These are phyloP conservation scores for Arrhopalites spinosus DNA, from an alignment of 2,888 invertebrate genomes.

Conservation along the genomic window DNA sequence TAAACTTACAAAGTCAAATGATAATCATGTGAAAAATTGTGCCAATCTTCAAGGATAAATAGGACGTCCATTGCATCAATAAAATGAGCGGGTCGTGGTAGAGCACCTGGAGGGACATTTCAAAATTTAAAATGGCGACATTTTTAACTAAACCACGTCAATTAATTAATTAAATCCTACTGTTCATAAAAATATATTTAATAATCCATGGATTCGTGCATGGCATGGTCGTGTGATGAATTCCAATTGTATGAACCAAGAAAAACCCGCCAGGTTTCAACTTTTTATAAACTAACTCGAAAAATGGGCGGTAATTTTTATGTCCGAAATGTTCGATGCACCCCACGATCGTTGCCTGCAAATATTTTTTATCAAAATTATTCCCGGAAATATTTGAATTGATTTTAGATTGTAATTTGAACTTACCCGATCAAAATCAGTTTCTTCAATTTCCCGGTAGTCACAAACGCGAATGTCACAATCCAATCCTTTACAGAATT, in stretches of 20 bases:
- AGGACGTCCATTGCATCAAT: constrained; percentile 40
- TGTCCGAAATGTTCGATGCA: constrained; percentile 49
- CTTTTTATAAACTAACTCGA: constrained; percentile 38
- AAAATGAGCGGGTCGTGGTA: constrained; percentile 49
- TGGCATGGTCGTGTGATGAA: constrained; percentile 24
- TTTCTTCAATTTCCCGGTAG: constrained; percentile 17
- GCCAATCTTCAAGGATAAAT: constrained; percentile 53
- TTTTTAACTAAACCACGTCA: too few relatives aligned
- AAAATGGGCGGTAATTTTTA: constrained; percentile 43
- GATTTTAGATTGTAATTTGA: too few relatives aligned
- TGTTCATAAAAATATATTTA: constrained; percentile 53
- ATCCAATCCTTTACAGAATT: constrained; percentile 1
- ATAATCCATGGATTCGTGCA: constrained; percentile 46
- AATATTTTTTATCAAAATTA: too few relatives aligned
- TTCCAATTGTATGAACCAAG: constrained; percentile 46
- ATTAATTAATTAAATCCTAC: too few relatives aligned
- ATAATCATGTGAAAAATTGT: constrained; percentile 45
- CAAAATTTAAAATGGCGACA: too few relatives aligned
- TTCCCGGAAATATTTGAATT: too few relatives aligned
- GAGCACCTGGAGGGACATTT: constrained; percentile 29
- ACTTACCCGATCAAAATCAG: constrained; percentile 48
- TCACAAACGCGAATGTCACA: constrained; percentile 11
- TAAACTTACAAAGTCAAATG: constrained; percentile 17
- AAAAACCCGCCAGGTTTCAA: constrained; percentile 46
- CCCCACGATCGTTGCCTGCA: constrained; percentile 47